Base-by-base conservation (phyloP, 2,797 vertebrate genomes). In the Capromys pilorides region DNA sequence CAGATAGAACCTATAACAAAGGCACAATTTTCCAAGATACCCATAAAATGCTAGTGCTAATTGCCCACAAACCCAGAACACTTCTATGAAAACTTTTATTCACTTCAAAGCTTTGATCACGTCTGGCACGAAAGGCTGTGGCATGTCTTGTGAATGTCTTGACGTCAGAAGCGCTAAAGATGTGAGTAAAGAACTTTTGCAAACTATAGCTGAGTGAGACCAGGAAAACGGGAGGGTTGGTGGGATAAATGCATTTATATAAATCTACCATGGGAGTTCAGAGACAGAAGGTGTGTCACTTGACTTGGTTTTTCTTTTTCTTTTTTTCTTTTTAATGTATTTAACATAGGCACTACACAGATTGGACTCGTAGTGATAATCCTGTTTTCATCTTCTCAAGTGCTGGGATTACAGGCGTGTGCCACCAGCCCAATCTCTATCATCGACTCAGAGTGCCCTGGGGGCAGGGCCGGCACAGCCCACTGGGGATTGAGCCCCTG, bases 111-210 rank as follows among this genome's bases (percentile, higher is more conserved):
- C 89, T 94, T 95, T 96, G 94, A 95, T 96, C 41, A 18, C 36
- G 5, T 59, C 64, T 87, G 79, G 14, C n/a, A 84, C 81, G 57
- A 95, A 97, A 91, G 45, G 84, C 73, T 94, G 73, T 95, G 92
- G 89, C 91, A 61, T 79, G 83, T 94, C 96, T 96, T 94, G 88
- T 96, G 94, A 96, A 90, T 71, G 39, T 82, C 91, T 96, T 45
- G n/a, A 71, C 86, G 81, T 93, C 75, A 94, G 41, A 96, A 4
- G 6, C 45, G 26, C 66, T 64, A 91, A 95, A 80, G 51, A 41
- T 75, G 33, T 79, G 66, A 66, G 64, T 39, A 91, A 36, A 41
- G 31, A 28, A 51, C 49, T 51, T 94, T 24, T 91, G 93, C 24
- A 94, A 92, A 89, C 36, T 92, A 61, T 45, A 64, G 7, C 80